Base-by-base conservation (phyloP, 2,888 invertebrate genomes). In the Dichetophora obliterata region DNA sequence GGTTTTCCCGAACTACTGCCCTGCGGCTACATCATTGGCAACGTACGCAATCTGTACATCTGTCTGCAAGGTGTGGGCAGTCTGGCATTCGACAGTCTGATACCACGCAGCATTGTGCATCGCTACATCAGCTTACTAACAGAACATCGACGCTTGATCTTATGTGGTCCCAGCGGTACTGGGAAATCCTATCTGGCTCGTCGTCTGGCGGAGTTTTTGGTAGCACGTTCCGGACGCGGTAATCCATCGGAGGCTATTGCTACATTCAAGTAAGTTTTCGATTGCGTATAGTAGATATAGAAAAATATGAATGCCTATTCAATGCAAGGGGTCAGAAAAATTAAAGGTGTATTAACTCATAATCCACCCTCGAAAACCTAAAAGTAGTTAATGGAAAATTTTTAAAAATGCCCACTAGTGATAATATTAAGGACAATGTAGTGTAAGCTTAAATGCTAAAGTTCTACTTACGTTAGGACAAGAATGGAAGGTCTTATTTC, bases 141-240 rank as follows among this genome's bases (percentile, higher is more conserved):
- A 72, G 98, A 98, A 86, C 98, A 98, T 89, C 92, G 98, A 34
- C 91, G 99, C 66, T 93, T 99, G 79, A 98, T 99, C 80, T 91
- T 99, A 19, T 98, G 98, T 90, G 99, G 99, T 0, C 98, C 98
- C 1, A 95, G 95, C 85, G 98, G 98, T 61, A 98, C 98, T 0
- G 98, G 99, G 22, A 99, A 99, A 90, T 98, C 98, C 0, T 98
- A 98, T 88, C 91, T 99, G 81, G 98, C 98, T 8, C 95, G 96
- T 37, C 95, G 97, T 86, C 91, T 99, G 71, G 98, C 98, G 0
- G 97, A 98, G 87, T 98, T 97, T 87, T 93, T 99, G 82, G 97
- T 96, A 2, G 94, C 95, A 81, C 93, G 94, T 79, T 92, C 93
- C 52, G 92, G 94, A 3, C 93, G 96, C 85, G 96, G 94, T 78